phyloP scores from a whole-genome alignment of 1,140 invertebrate genomes.

The Doryteuthis pealeii region DNA sequence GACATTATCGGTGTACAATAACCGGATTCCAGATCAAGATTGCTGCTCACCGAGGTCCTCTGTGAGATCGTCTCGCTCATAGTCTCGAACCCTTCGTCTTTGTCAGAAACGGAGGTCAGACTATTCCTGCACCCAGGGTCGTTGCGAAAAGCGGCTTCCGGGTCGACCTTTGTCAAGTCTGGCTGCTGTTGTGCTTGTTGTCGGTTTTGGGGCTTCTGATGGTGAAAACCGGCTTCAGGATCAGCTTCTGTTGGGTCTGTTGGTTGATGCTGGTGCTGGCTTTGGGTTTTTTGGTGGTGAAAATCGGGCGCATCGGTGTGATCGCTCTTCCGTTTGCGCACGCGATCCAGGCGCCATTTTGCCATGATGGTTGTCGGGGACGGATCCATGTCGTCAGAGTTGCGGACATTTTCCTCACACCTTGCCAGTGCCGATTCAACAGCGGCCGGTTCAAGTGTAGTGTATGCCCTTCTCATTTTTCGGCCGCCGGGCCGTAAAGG shows the following conservation, averaged over 20 bases:
- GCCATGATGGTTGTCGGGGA: constrained; percentile 37
- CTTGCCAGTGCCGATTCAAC: constrained; percentile 20
- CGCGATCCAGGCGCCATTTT: constrained; percentile 46
- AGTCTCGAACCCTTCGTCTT: constrained; percentile 57
- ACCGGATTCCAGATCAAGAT: constrained; percentile 46
- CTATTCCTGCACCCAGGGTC: constrained; percentile 50
- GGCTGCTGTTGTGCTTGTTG: constrained; percentile 22
- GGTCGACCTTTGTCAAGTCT: constrained; percentile 27
- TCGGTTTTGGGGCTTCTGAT: too few species aligned
- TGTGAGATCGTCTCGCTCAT: constrained; percentile 56
- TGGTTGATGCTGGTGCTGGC: constrained; percentile 19
- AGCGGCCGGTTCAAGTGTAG: constrained; percentile 13
- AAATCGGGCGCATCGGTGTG: constrained; percentile 33
- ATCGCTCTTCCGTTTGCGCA: constrained; percentile 31
- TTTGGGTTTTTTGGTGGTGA: constrained; percentile 12
- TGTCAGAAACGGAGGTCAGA: constrained; percentile 41
- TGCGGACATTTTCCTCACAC: background rate
- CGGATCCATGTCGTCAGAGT: constrained; percentile 30
- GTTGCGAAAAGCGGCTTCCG: constrained; percentile 43
- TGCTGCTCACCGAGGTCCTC: constrained; percentile 56
- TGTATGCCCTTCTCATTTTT: background rate
- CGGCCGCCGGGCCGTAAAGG: background rate
- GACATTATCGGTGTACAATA: constrained; percentile 29
- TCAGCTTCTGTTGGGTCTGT: constrained; percentile 17
- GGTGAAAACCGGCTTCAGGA: constrained; percentile 19